phyloP scores from a whole-genome alignment of 2,888 invertebrate genomes.

The Sturmia bella region DNA sequence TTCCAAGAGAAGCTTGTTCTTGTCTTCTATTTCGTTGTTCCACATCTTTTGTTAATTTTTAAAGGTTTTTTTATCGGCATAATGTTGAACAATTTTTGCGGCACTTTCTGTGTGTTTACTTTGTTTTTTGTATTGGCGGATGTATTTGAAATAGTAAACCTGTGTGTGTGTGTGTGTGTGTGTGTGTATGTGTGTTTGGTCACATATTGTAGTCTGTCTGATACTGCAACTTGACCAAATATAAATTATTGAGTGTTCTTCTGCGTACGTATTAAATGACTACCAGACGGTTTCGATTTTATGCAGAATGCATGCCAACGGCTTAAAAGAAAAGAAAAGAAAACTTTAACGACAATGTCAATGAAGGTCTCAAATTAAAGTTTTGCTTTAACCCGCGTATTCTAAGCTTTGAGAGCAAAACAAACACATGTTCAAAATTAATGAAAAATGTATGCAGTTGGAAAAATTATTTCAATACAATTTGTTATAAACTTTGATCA shows the following conservation, averaged over 20 bases:
- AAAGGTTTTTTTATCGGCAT: constrained; percentile 2
- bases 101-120: not conserved
- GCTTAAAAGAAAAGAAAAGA: constrained; percentile 19
- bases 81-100: constrained; percentile 35
- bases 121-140: not conserved
- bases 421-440: too few relatives aligned
- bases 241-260: constrained; percentile 32
- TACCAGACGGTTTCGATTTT: constrained; percentile 50
- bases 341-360: constrained; percentile 4
- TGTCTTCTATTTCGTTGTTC: constrained; percentile 6
- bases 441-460: too few relatives aligned
- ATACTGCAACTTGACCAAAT: constrained; percentile 52
- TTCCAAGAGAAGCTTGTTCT: not conserved
- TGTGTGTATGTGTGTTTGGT: constrained; percentile 11
- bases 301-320: constrained; percentile 28
- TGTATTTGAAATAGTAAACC: constrained; percentile 1
- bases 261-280: constrained; percentile 26
- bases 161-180: not conserved
- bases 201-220: constrained; percentile 31
- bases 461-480: too few relatives aligned
- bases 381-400: not conserved
- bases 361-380: constrained; percentile 22
- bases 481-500: too few relatives aligned
- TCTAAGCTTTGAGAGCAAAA: too few relatives aligned
- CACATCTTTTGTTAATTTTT: constrained; percentile 15